Percentiles rank a stretch among this genome's conserved stretches.
phyloP scores from a whole-genome alignment of 1,140 invertebrate genomes.

The Leucophenga varia region DNA sequence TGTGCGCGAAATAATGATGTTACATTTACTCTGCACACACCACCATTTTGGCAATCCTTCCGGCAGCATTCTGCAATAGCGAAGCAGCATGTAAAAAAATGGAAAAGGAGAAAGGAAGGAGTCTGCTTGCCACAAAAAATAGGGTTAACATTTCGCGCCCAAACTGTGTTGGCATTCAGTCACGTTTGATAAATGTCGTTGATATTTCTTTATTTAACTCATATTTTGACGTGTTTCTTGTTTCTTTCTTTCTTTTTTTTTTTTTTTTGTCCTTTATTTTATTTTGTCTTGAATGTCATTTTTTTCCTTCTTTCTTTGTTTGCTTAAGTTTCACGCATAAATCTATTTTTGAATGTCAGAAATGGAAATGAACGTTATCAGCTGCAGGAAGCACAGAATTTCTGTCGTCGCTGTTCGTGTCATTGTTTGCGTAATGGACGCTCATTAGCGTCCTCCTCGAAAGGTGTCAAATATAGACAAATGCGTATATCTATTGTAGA shows the following conservation, averaged over 20 bases:
- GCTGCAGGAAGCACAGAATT: constrained; percentile 1
- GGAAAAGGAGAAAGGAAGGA: too few species aligned
- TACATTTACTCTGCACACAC: constrained; percentile 6
- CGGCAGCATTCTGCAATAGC: too few species aligned
- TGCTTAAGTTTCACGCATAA: constrained; percentile 27
- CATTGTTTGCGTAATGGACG: constrained; percentile 53
- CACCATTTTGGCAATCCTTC: too few species aligned
- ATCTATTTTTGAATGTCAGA: constrained; percentile 54
- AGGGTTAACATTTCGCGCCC: too few species aligned
- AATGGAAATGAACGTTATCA: constrained; percentile 24
- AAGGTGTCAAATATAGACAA: too few species aligned
- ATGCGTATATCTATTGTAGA: too few species aligned
- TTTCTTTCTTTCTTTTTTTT: constrained; percentile 13
- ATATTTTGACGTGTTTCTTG: constrained; percentile 1
- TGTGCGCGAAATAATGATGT: constrained; percentile 14
- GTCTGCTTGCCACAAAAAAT: too few species aligned
- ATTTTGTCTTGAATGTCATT: constrained; percentile 32
- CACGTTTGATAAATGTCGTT: constrained; percentile 49
- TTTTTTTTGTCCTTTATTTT: constrained; percentile 28
- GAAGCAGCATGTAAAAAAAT: too few species aligned
- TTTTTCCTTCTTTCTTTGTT: too few species aligned
- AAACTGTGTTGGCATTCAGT: too few species aligned
- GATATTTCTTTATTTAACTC: constrained; percentile 46
- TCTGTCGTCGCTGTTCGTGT: too few species aligned
- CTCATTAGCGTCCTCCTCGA: constrained; percentile 55